Percentiles rank a stretch among this genome's conserved stretches.
phyloP scores from a whole-genome alignment of 2,888 invertebrate species.

The Bugulina stolonifera region DNA sequence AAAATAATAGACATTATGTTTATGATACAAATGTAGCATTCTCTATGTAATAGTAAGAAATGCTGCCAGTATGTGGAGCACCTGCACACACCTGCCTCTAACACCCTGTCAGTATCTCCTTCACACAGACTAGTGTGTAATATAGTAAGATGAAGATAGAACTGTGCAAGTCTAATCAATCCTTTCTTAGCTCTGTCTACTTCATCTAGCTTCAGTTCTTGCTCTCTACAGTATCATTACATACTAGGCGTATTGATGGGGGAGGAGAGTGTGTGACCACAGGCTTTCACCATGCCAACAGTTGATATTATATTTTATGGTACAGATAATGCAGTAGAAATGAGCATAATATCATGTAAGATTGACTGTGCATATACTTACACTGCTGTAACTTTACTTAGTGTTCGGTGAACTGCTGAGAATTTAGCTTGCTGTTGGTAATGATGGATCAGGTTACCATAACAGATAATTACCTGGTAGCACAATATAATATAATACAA shows the following conservation, averaged over 20 bases:
- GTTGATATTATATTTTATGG: no score
- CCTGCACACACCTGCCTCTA: background rate
- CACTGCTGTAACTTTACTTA: background rate
- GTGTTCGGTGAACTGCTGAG: background rate
- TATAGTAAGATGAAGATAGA: background rate
- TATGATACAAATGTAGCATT: no score
- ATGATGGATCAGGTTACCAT: constrained; percentile 3
- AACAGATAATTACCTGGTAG: background rate
- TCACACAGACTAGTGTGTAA: constrained; percentile 4
- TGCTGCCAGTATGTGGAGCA: background rate
- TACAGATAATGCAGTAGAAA: no score
- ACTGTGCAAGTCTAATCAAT: background rate
- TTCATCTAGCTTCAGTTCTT: background rate
- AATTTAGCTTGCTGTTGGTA: constrained; percentile 6
- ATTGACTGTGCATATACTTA: no score
- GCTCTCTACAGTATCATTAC: no score
- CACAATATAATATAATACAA: no score
- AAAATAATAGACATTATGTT: no score
- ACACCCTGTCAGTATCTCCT: background rate
- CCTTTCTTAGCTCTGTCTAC: background rate
- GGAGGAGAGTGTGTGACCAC: no score
- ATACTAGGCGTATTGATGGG: no score
- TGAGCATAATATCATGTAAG: no score
- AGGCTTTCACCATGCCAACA: no score
- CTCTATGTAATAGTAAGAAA: no score